These are phyloP conservation scores for Cygnus olor DNA, from an alignment of 2,797 vertebrate species.

Conservation along the genomic window DNA sequence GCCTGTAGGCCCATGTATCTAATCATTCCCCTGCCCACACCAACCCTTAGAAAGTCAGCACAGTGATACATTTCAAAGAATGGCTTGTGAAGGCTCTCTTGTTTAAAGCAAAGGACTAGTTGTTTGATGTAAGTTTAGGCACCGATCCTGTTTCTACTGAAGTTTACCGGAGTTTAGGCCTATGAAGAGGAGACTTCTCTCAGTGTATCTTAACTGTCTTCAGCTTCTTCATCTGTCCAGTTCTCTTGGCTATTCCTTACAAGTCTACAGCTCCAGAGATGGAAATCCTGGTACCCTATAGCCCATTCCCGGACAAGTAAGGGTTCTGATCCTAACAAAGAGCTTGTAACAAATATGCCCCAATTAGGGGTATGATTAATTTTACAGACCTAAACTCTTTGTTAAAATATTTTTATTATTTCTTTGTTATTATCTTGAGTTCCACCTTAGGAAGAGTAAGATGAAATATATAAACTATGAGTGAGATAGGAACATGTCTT, in stretches of 20 bases:
- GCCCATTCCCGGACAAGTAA: accelerated
- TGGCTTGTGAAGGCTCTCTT: not conserved
- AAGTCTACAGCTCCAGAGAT: not conserved
- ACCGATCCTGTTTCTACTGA: not conserved
- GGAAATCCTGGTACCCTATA: not conserved
- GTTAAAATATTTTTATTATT: not conserved
- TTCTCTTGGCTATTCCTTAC: not conserved
- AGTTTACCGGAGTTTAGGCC: not conserved
- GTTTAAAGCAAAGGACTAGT: not conserved
- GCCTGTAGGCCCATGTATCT: not conserved
- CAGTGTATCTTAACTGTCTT: not conserved
- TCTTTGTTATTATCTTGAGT: not conserved
- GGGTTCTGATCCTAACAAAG: not conserved
- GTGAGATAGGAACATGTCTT: not conserved
- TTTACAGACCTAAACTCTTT: not conserved
- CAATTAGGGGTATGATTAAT: not conserved
- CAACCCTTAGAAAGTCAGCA: not conserved
- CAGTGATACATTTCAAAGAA: not conserved
- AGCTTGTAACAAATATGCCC: not conserved
- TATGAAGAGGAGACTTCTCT: not conserved
- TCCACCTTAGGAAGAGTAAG: not conserved
- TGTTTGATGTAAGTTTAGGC: not conserved
- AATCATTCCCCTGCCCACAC: not conserved
- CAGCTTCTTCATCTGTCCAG: not conserved
- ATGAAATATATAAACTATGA: not conserved